Conservation (phyloP, 1,140 invertebrate species). For the Drosophila lacertosa region DNA sequence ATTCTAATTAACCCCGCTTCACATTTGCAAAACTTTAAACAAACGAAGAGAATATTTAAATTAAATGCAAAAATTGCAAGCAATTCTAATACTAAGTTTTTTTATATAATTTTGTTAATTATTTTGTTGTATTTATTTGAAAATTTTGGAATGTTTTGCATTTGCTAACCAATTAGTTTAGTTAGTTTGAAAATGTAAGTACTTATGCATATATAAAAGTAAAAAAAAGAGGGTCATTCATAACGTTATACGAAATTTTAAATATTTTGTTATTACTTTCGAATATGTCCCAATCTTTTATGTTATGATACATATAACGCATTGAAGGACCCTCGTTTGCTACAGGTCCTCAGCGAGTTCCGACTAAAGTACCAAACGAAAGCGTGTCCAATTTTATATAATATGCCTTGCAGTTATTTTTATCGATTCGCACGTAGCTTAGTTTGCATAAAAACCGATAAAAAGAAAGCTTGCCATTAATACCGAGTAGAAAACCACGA, state of each 20-base stretch:
- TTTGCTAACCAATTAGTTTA: slow-evolving; percentile 25
- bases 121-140: slow-evolving; percentile 30
- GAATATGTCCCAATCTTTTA: too few species aligned
- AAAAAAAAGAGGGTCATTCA: slow-evolving; percentile 4
- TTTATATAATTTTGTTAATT: slow-evolving; percentile 25
- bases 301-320: too few species aligned
- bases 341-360: neutral
- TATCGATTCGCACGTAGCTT: slow-evolving; percentile 58
- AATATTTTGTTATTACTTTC: neutral
- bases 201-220: slow-evolving; percentile 1
- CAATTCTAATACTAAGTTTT: slow-evolving; percentile 26
- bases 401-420: slow-evolving; percentile 8
- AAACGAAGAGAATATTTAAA: slow-evolving; percentile 4
- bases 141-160: slow-evolving; percentile 34
- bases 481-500: slow-evolving; percentile 47
- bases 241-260: neutral
- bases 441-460: slow-evolving; percentile 11
- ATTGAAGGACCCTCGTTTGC: slow-evolving; percentile 2
- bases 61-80: slow-evolving; percentile 52
- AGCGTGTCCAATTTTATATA: neutral
- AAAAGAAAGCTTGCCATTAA: slow-evolving; percentile 60
- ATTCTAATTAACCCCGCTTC: slow-evolving; percentile 40
- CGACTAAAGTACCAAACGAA: too few species aligned
- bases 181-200: slow-evolving; percentile 33
- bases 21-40: slow-evolving; percentile 32